Base-by-base conservation (phyloP, 1,140 invertebrate genomes). In the Trialeurodes vaporariorum region DNA sequence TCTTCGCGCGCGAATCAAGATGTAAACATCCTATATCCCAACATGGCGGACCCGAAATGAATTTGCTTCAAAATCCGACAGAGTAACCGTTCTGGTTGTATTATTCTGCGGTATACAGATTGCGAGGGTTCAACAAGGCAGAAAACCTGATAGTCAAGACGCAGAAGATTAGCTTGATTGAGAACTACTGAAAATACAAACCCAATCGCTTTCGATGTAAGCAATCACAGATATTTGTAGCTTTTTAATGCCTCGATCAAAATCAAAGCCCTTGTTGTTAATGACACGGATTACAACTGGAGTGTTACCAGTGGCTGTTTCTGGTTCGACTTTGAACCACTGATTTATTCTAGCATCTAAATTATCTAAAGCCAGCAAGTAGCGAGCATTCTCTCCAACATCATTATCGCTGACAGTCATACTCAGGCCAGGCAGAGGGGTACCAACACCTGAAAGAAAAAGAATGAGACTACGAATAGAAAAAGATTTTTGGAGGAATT, bases 371-470 rank as follows among this genome's bases (percentile, higher is more conserved):
- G 77, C 76, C 40, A 92, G 77, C 66, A 81, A 79, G 72, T 89
- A 92, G 69, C 83, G 85, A n/a, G 88, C 87, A 70, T 92, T 91
- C 17, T 86, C 84, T 0, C 87, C 88, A 59, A 89, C 82, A 74
- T 92, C 90, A 1, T 82, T 81, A 71, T 92, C 90, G 73, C 83
- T 85, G 0, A 90, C 88, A 58, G 88, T 83, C 74, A 92, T 85
- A 17, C 88, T 88, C 11, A 92, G 73, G 12, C 88, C 88, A 70
- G 77, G 75, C 34, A 83, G 70, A 1, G 80, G 78, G 0, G 77
- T 79, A 21, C 78, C 80, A 25, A 76, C 71, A 26, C 73, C 79
- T 80, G 67, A 13, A 70, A 59, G 68, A 2, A 63, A 23, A 21
- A 2, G 24, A 49, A 49, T 49, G 17, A 17, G 34, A 49, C 34